Base-by-base conservation (phyloP, 2,888 invertebrate genomes). In the Kryphioiulus occultus region DNA sequence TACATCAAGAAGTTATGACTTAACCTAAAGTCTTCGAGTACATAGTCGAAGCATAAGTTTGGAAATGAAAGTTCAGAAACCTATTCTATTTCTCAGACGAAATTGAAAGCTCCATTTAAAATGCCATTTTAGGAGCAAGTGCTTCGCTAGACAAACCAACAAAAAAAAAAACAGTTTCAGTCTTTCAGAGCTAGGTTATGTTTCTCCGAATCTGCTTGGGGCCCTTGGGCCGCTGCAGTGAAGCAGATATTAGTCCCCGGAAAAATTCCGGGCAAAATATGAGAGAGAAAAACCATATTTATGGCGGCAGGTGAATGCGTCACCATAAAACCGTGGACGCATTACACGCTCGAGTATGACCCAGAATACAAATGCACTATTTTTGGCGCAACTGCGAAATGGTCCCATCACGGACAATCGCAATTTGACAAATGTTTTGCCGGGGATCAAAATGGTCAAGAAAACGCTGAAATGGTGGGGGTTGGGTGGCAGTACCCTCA, bases 331-430 rank as follows among this genome's bases (percentile, higher is more conserved):
- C n/a, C 53, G n/a, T 59, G n/a, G n/a, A 59, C n/a, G n/a, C 53
- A 68, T 26, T 26, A 22, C 68, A 26, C 68, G 68, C 68, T 10
- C 68, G 12, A 68, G 68, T 26, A 68, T 10, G 68, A 26, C 68
- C 68, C 2, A 68, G 68, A 68, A 68, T 68, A 68, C 68, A 26
- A 26, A 68, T 68, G 68, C 12, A 26, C 68, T 68, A 68, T 68
- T 68, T 68, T 68, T 68, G 68, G 68, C 68, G 26, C n/a, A 9
- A 9, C 68, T 68, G 10, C 10, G 26, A 68, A 68, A 68, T 68
- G 68, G 68, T 68, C 68, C 68, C 68, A 68, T 22, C 68, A 68
- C 68, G 68, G 68, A 68, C 68, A n/a, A 68, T 26, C 68, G 68
- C 68, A 68, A 68, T 68, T 68, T 68, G 68, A 68, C n/a, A 68